Evolutionary conservation across 2,797 vertebrate species (phyloP).

Genomic region (Aeoliscus strigatus): DNA sequence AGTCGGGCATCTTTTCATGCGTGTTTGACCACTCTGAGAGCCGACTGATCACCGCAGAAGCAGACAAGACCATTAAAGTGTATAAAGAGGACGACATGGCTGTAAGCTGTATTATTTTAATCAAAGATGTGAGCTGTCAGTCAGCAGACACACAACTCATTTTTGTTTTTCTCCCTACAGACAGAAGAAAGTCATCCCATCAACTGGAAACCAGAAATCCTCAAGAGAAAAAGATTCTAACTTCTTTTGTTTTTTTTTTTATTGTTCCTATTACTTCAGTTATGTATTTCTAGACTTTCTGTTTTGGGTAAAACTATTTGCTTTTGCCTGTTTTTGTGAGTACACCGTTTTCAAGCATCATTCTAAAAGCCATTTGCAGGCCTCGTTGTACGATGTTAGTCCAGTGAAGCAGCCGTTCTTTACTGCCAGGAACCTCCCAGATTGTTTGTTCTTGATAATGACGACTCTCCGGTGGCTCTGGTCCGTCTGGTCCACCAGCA

Average conservation of each 20-base stretch:
- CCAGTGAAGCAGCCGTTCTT: conserved; percentile 22
- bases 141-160: neutral
- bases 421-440: conserved; percentile 40
- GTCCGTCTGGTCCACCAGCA: conserved; percentile 49
- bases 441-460: conserved; percentile 55
- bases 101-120: conserved; percentile 64
- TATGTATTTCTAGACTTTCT: too few species aligned
- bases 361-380: conserved; percentile 57
- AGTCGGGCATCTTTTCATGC: conserved; percentile 97
- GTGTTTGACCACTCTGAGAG: conserved; percentile 93
- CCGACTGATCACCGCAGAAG: conserved; percentile 91
- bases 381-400: conserved; percentile 32
- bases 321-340: too few species aligned
- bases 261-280: too few species aligned
- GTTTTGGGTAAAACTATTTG: too few species aligned
- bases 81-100: conserved; percentile 95
- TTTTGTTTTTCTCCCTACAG: conserved; percentile 69
- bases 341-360: too few species aligned
- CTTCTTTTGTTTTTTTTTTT: conserved; percentile 3
- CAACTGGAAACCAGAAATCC: conserved; percentile 99
- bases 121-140: neutral
- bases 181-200: conserved; percentile 96
- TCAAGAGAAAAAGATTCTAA: conserved; percentile 97
- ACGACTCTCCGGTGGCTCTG: conserved; percentile 41
- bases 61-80: conserved; percentile 98